Conservation (phyloP, 2,888 invertebrate genomes). For the Phortica okadai region DNA sequence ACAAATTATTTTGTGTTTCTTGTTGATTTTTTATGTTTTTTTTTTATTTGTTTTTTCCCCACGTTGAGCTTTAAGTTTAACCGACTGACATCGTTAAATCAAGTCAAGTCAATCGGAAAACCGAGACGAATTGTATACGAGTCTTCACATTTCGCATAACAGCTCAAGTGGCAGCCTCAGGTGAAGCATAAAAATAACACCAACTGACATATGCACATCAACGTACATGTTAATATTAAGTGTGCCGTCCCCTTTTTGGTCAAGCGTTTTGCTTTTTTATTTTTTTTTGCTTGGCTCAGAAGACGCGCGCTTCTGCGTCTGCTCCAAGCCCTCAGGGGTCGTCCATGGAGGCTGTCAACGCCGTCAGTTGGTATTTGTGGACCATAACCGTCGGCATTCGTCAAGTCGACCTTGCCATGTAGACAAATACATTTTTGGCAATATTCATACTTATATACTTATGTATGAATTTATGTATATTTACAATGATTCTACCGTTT, state of each 20-base stretch:
- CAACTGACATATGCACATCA: too few species aligned
- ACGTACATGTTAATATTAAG: too few species aligned
- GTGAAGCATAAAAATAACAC: not conserved
- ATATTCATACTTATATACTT: not conserved
- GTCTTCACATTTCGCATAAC: not conserved
- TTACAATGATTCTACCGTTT: not conserved
- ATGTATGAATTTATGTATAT: not conserved
- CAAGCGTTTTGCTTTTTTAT: too few species aligned
- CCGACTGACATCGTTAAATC: not conserved
- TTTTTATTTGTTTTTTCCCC: not conserved
- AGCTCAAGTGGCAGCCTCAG: not conserved
- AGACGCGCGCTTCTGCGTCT: too few species aligned
- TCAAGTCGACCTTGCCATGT: constrained; percentile 20
- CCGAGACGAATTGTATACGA: not conserved
- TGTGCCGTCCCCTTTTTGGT: too few species aligned
- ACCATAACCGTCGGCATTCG: not conserved
- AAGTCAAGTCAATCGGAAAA: not conserved
- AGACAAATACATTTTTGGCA: not conserved
- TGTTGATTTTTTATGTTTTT: too few species aligned
- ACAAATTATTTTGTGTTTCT: too few species aligned
- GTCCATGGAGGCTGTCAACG: not conserved
- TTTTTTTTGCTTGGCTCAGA: too few species aligned
- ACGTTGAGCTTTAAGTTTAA: not conserved
- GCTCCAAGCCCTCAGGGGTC: not conserved
- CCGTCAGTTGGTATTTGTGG: not conserved